Evolutionary conservation across 2,113 vertebrate genomes (phyloP).

Genomic region (Larimichthys polyactis): DNA sequence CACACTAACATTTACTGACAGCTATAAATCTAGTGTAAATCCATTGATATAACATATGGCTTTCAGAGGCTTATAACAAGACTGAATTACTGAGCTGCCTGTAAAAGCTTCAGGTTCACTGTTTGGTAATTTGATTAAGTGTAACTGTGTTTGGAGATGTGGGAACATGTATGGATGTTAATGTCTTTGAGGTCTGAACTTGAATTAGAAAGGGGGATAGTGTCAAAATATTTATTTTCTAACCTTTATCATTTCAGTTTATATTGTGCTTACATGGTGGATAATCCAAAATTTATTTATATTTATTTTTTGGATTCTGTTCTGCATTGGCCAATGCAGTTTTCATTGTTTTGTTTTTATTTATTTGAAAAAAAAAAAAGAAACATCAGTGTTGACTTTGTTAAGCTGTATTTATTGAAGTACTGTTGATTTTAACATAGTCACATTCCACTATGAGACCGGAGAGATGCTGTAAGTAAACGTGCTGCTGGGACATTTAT

Average conservation of each 20-base stretch:
- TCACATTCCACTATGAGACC: not conserved
- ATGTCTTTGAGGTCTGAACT: not conserved
- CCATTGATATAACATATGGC: not conserved
- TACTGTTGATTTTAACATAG: not conserved
- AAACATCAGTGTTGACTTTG: not conserved
- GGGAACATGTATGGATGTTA: not conserved
- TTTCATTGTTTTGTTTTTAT: not conserved
- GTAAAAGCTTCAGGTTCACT: not conserved
- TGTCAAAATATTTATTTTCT: no score
- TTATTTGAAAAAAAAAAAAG: conserved; percentile 6
- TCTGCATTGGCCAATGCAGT: not conserved
- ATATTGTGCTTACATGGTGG: not conserved
- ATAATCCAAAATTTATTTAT: not conserved
- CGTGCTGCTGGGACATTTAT: not conserved
- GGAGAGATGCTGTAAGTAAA: not conserved
- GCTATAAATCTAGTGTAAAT: not conserved
- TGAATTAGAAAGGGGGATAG: no score
- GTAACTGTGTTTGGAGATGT: not conserved
- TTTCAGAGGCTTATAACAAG: conserved; percentile 5
- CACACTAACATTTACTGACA: not conserved
- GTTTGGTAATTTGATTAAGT: not conserved
- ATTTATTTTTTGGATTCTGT: not conserved
- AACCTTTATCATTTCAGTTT: not conserved
- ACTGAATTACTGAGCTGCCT: not conserved
- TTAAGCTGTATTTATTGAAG: conserved; percentile 11